Conservation (phyloP, 1,140 invertebrate species). For the Psix sp. region DNA sequence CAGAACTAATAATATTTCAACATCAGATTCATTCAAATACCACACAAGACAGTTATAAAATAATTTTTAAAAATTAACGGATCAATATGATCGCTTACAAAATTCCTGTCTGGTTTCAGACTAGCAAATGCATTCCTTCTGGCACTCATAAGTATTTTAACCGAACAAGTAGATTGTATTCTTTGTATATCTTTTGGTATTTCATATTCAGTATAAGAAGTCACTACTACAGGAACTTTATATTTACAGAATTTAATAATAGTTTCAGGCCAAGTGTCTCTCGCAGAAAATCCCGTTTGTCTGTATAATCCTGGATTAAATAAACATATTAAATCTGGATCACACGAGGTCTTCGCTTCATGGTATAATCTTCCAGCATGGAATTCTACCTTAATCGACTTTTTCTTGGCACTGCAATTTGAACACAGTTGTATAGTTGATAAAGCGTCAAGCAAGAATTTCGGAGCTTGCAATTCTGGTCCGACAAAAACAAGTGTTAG, state of each 20-base stretch:
- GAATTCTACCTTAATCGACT: slow-evolving; percentile 77
- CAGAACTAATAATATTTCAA: no score
- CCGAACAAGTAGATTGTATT: slow-evolving; percentile 72
- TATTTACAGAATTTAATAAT: slow-evolving; percentile 75
- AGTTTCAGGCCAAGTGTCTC: slow-evolving; percentile 82
- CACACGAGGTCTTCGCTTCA: slow-evolving; percentile 73
- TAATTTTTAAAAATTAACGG: slow-evolving; percentile 86
- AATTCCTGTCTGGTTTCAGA: slow-evolving; percentile 83
- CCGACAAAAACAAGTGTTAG: slow-evolving; percentile 81
- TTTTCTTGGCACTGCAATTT: slow-evolving; percentile 72
- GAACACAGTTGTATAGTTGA: slow-evolving; percentile 76
- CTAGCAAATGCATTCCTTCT: slow-evolving; percentile 81
- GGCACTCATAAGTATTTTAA: slow-evolving; percentile 77
- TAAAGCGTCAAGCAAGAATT: slow-evolving; percentile 76
- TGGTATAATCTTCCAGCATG: slow-evolving; percentile 80
- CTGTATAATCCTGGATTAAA: slow-evolving; percentile 85
- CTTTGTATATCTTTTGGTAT: slow-evolving; percentile 79
- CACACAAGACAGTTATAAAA: slow-evolving; percentile 72
- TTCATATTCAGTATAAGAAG: slow-evolving; percentile 82
- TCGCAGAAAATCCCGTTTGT: slow-evolving; percentile 77
- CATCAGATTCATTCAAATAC: slow-evolving; percentile 17
- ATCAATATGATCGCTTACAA: slow-evolving; percentile 82
- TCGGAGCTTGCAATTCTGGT: slow-evolving; percentile 79
- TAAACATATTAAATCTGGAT: slow-evolving; percentile 81
- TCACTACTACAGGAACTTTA: slow-evolving; percentile 80